Conservation (phyloP, 92 coral and sea anemone genomes). For the Palythoa grandis region DNA sequence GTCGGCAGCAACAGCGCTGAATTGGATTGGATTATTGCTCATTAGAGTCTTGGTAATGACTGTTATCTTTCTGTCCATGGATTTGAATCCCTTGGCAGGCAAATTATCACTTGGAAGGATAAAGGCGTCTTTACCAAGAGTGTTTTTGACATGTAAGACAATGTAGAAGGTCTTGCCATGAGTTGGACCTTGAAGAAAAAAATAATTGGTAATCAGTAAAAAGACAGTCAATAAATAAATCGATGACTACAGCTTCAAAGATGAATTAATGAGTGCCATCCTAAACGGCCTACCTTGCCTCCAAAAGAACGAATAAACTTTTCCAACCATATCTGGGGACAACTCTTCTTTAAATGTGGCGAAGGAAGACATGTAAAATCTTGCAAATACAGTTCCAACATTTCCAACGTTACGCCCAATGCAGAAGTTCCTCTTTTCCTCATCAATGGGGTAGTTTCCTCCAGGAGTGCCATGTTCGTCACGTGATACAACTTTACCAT, state of each 20-base stretch:
- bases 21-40: constrained; percentile 48
- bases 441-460: constrained; percentile 48
- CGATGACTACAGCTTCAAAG: neutral
- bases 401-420: constrained; percentile 81
- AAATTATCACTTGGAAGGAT: constrained; percentile 76
- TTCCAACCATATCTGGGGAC: constrained; percentile 63
- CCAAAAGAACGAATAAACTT: constrained; percentile 84
- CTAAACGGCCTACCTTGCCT: constrained; percentile 69
- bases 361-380: constrained; percentile 75
- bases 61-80: constrained; percentile 44
- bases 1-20: constrained; percentile 69
- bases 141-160: constrained; percentile 65
- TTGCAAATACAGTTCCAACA: constrained; percentile 53
- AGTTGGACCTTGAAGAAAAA: constrained; percentile 61
- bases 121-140: constrained; percentile 63
- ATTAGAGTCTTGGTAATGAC: constrained; percentile 66
- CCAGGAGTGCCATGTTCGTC: constrained; percentile 59
- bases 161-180: constrained; percentile 77
- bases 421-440: constrained; percentile 66
- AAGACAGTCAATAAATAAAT: too few relatives aligned
- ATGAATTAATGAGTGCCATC: neutral
- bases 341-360: constrained; percentile 73
- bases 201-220: neutral
- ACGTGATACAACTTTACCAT: constrained; percentile 55
- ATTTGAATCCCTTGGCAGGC: constrained; percentile 78